Evolutionary conservation across 2,888 invertebrate genomes (phyloP).

Genomic region (Eledona agricola): DNA sequence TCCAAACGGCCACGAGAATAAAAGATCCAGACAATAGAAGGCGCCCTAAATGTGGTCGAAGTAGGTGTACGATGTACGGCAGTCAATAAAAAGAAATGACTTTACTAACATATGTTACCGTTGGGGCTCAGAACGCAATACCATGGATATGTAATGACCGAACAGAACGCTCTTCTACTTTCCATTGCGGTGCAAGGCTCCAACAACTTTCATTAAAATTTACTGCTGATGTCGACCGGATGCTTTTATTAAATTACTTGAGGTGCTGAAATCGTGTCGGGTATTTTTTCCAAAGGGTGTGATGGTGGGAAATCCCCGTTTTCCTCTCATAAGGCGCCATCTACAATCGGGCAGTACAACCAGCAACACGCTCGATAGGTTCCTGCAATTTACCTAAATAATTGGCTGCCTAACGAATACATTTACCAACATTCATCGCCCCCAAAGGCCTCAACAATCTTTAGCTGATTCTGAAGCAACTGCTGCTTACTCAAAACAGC

Average conservation of each 20-base stretch:
- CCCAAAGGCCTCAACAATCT: too few relatives aligned
- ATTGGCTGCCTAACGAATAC: too few relatives aligned
- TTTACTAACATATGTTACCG: constrained; percentile 55
- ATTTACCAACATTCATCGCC: too few relatives aligned
- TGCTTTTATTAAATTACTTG: constrained; percentile 33
- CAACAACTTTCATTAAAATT: constrained; percentile 43
- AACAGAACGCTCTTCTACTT: constrained; percentile 40
- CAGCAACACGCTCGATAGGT: too few relatives aligned
- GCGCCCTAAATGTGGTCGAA: constrained; percentile 41
- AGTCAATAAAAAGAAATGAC: constrained; percentile 57
- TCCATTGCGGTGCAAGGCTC: constrained; percentile 40
- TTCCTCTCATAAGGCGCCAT: too few relatives aligned
- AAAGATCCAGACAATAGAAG: constrained; percentile 42
- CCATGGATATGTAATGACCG: constrained; percentile 47
- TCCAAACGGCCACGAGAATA: constrained; percentile 37
- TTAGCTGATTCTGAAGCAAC: too few relatives aligned
- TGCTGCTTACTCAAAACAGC: too few relatives aligned
- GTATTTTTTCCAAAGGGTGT: constrained; percentile 13
- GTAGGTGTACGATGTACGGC: constrained; percentile 53
- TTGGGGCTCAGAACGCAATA: constrained; percentile 46
- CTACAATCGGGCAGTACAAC: too few relatives aligned
- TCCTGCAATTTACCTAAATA: too few relatives aligned
- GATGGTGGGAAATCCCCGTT: too few relatives aligned
- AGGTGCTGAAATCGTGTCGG: constrained; percentile 19
- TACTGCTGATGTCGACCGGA: constrained; percentile 33